Conservation (phyloP, 2,797 vertebrate genomes). For the Knipowitschia caucasica region DNA sequence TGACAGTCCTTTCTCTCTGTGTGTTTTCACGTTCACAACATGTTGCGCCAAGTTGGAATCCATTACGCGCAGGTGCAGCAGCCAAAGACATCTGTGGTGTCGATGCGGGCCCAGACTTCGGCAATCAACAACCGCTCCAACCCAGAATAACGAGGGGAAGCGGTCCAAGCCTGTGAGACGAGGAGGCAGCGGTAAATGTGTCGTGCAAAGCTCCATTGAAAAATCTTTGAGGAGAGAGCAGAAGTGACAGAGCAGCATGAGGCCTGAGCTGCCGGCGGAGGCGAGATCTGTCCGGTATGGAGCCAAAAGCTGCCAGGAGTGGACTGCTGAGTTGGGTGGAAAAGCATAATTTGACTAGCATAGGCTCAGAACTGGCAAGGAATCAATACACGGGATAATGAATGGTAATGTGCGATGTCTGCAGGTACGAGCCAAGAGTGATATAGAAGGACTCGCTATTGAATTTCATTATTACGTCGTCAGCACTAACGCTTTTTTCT, state of each 20-base stretch:
- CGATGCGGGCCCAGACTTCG: slow-evolving; percentile 33
- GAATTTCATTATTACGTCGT: background rate
- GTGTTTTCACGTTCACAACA: slow-evolving; percentile 18
- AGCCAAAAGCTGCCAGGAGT: slow-evolving; percentile 8
- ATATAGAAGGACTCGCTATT: background rate
- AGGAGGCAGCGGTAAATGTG: slow-evolving; percentile 20
- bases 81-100: slow-evolving; percentile 43
- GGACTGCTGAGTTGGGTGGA: slow-evolving; percentile 2
- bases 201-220: slow-evolving; percentile 16
- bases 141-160: slow-evolving; percentile 20
- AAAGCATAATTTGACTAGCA: slow-evolving; percentile 3
- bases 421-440: slow-evolving; percentile 1
- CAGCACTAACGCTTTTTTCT: background rate
- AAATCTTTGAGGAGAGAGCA: slow-evolving; percentile 17
- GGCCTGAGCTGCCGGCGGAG: slow-evolving; percentile 29
- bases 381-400: background rate
- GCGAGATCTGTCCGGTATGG: slow-evolving; percentile 22
- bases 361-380: background rate
- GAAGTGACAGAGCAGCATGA: slow-evolving; percentile 33
- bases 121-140: slow-evolving; percentile 40
- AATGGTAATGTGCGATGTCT: background rate
- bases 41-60: slow-evolving; percentile 19
- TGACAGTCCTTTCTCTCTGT: no score
- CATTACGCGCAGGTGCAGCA: slow-evolving; percentile 23
- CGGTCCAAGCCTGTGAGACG: slow-evolving; percentile 29